A percentile compares a stretch with the other conserved stretches of the same genome.
Evolutionary conservation across 2,888 invertebrate species (phyloP).

Genomic region (Anoplius nigerrimus): DNA sequence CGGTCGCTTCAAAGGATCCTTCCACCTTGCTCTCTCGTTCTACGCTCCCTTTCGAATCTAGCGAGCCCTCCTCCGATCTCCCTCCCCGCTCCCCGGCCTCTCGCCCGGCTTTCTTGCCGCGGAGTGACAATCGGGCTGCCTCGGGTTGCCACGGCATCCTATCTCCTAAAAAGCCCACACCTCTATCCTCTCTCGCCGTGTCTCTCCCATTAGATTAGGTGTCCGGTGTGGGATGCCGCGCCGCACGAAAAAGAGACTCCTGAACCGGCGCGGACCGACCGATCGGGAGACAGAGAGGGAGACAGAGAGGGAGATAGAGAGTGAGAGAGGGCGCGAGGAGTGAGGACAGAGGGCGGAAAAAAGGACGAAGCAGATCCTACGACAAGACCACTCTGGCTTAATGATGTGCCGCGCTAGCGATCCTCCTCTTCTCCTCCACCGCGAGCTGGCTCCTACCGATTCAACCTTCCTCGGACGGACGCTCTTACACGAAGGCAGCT

Average conservation of each 20-base stretch:
- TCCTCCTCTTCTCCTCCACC: slow-evolving; percentile 34
- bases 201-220: slow-evolving; percentile 69
- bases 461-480: slow-evolving; percentile 47
- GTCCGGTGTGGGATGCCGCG: slow-evolving; percentile 49
- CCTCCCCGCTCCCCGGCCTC: slow-evolving; percentile 7
- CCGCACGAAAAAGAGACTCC: slow-evolving; percentile 47
- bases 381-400: slow-evolving; percentile 69
- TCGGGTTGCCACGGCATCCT: slow-evolving; percentile 46
- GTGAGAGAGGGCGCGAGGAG: slow-evolving; percentile 28
- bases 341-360: slow-evolving; percentile 39
- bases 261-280: not conserved
- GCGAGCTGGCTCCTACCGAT: slow-evolving; percentile 30
- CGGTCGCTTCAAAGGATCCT: slow-evolving; percentile 67
- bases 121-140: slow-evolving; percentile 46
- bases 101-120: slow-evolving; percentile 26
- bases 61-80: slow-evolving; percentile 26
- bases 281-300: slow-evolving; percentile 15
- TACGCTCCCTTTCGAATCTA: slow-evolving; percentile 12
- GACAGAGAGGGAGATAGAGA: slow-evolving; percentile 29
- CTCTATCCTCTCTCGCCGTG: slow-evolving; percentile 53
- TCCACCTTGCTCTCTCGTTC: slow-evolving; percentile 46
- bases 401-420: slow-evolving; percentile 68
- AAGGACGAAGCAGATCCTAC: slow-evolving; percentile 53
- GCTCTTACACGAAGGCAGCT: not conserved
- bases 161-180: slow-evolving; percentile 61